phyloP scores from a whole-genome alignment of 1,140 invertebrate genomes.

The Eulimnadia texana region DNA sequence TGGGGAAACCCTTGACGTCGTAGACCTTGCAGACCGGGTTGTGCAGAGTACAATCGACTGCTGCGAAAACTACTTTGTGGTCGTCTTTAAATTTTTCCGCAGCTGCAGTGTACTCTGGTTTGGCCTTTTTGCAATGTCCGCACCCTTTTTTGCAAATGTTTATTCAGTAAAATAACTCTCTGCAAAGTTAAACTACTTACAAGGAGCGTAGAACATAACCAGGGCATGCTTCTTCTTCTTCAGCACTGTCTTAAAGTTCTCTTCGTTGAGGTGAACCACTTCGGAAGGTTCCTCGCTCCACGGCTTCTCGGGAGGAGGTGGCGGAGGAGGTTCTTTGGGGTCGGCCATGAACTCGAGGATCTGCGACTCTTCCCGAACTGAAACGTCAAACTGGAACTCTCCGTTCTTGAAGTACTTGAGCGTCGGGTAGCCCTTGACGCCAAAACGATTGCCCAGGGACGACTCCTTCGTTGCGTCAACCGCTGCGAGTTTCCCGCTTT shows the following conservation, averaged over 20 bases:
- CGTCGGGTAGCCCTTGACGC: slow-evolving; percentile 68
- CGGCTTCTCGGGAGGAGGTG: slow-evolving; percentile 56
- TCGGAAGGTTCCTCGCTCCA: slow-evolving; percentile 57
- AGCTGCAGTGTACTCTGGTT: slow-evolving; percentile 64
- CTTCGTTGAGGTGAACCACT: slow-evolving; percentile 57
- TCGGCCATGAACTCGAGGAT: slow-evolving; percentile 70
- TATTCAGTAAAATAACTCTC: neutral
- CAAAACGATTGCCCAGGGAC: slow-evolving; percentile 45
- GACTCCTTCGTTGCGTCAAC: slow-evolving; percentile 66
- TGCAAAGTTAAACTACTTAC: slow-evolving; percentile 38
- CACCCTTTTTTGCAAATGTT: slow-evolving; percentile 48
- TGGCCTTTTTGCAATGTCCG: slow-evolving; percentile 76
- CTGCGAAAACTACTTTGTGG: slow-evolving; percentile 56
- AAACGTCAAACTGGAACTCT: slow-evolving; percentile 55
- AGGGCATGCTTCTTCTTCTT: slow-evolving; percentile 57
- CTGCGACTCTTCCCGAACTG: slow-evolving; percentile 52
- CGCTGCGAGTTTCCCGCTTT: slow-evolving; percentile 56
- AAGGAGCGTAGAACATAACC: slow-evolving; percentile 84
- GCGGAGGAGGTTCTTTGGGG: slow-evolving; percentile 63
- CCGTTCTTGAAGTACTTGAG: slow-evolving; percentile 64
- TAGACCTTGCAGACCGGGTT: slow-evolving; percentile 46
- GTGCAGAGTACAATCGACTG: slow-evolving; percentile 64
- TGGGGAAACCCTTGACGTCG: slow-evolving; percentile 70
- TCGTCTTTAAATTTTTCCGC: slow-evolving; percentile 57
- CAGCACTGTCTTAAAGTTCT: slow-evolving; percentile 48